A percentile compares a stretch with the other conserved stretches of the same genome.
phyloP scores from a whole-genome alignment of 2,888 invertebrate species.

The Cephus pygmeus region DNA sequence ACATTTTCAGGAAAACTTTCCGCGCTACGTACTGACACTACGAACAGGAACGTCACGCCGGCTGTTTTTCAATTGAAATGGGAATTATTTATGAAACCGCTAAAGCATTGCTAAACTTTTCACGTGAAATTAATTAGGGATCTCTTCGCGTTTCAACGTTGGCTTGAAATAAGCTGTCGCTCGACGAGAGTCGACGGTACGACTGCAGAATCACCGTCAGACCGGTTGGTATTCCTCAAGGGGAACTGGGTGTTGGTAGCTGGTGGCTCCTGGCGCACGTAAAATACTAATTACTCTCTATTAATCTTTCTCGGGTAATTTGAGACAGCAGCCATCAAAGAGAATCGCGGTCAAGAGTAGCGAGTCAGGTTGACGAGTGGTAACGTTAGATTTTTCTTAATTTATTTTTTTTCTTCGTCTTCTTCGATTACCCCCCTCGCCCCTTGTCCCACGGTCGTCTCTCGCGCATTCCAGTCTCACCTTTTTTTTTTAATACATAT shows the following conservation, averaged over 20 bases:
- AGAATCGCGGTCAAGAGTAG: not conserved
- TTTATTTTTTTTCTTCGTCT: constrained; percentile 10
- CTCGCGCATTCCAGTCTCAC: constrained; percentile 3
- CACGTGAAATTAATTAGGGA: constrained; percentile 38
- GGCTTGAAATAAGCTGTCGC: not conserved
- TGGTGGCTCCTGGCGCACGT: not conserved
- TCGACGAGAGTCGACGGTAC: not conserved
- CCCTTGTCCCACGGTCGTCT: constrained; percentile 2
- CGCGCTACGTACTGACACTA: not conserved
- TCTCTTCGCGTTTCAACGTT: constrained; percentile 24
- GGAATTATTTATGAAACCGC: not conserved
- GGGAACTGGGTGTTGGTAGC: not conserved
- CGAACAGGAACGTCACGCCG: not conserved
- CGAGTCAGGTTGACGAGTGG: not conserved
- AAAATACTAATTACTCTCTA: not conserved
- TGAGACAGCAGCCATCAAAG: not conserved
- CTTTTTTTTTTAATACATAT: constrained; percentile 12
- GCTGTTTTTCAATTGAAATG: not conserved
- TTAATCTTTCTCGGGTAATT: not conserved
- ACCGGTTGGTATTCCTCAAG: not conserved
- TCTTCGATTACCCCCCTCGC: not conserved
- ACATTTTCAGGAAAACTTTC: not conserved
- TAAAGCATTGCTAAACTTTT: constrained; percentile 23
- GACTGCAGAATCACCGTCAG: not conserved
- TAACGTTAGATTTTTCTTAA: not conserved